Conservation (phyloP, 1,140 invertebrate species). For the Brachionus sp. region DNA sequence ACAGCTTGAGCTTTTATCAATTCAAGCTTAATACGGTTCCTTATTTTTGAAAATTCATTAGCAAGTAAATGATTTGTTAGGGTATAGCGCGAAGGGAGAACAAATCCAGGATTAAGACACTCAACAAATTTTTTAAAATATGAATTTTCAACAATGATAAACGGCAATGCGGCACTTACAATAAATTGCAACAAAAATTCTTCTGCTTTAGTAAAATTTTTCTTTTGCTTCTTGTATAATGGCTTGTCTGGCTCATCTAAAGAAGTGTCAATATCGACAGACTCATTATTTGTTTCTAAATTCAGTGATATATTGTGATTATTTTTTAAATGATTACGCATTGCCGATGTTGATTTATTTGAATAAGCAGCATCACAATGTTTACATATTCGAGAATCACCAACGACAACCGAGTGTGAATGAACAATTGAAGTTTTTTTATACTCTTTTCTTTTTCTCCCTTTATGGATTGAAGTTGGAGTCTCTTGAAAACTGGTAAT, state of each 20-base stretch:
- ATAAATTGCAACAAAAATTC: neutral
- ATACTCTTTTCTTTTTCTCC: neutral
- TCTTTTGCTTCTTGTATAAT: neutral
- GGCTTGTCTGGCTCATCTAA: neutral
- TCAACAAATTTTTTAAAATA: neutral
- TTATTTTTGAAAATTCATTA: too few relatives aligned
- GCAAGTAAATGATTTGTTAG: neutral
- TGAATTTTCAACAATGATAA: neutral
- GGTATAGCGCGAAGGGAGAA: neutral
- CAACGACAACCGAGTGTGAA: neutral
- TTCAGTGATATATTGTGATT: neutral
- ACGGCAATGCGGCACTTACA: neutral
- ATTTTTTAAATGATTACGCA: neutral
- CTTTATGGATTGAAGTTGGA: too few relatives aligned
- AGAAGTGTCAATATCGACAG: neutral
- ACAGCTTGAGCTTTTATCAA: neutral
- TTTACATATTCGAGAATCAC: neutral
- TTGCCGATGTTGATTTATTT: neutral
- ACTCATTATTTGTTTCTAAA: neutral
- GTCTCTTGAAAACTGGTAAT: too few relatives aligned
- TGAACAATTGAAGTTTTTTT: neutral
- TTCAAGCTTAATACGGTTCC: neutral
- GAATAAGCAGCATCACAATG: neutral
- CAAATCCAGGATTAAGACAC: neutral
- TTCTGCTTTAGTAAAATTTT: neutral